A percentile compares a stretch with the other conserved stretches of the same genome.
phyloP scores from a whole-genome alignment of 2,797 vertebrate species.

The Kryptopterus vitreolus region DNA sequence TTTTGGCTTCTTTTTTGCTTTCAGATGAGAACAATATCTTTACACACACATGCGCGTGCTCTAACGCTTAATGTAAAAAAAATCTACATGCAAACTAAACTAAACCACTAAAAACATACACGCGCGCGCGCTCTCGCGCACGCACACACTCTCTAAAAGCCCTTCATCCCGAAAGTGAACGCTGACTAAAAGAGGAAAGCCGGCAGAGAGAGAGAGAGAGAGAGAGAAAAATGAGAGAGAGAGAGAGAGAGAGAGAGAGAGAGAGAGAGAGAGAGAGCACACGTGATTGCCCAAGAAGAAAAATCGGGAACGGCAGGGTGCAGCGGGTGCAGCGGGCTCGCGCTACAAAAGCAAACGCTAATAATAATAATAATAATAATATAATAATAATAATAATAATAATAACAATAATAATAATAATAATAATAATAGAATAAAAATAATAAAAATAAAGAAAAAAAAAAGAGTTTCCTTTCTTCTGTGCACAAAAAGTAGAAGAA shows the following conservation, averaged over 20 bases:
- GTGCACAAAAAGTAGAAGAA: neutral
- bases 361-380: too few relatives aligned
- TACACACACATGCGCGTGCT: neutral
- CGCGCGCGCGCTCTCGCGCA: too few relatives aligned
- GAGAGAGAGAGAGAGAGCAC: neutral
- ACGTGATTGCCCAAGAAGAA: conserved; percentile 18
- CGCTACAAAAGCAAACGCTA: neutral
- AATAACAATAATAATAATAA: too few relatives aligned
- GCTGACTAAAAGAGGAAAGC: neutral
- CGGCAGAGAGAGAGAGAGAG: neutral
- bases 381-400: too few relatives aligned
- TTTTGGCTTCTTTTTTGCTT: too few relatives aligned
- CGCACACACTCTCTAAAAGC: neutral
- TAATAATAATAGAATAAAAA: too few relatives aligned
- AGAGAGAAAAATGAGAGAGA: neutral
- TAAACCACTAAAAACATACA: neutral
- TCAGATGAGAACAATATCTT: neutral
- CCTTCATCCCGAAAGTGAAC: neutral
- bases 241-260: neutral
- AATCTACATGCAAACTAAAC: neutral
- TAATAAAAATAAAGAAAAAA: too few relatives aligned
- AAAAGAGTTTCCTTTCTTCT: neutral
- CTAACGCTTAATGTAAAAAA: neutral
- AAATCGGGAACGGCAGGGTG: too few relatives aligned
- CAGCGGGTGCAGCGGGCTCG: neutral